Evolutionary conservation across 2,888 invertebrate species (phyloP).

Genomic region (Strigamia crassipes): DNA sequence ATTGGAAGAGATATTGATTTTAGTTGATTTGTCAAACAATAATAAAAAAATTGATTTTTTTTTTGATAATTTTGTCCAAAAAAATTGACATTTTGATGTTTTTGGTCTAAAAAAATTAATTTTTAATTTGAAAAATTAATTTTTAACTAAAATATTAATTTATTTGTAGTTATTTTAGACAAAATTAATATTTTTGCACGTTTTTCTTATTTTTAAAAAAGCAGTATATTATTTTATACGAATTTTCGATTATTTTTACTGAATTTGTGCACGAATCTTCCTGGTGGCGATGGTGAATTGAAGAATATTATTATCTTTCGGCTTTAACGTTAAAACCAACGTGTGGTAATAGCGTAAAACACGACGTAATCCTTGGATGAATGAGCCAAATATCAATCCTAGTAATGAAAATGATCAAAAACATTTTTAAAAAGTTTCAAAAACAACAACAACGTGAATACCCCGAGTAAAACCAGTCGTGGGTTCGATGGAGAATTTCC

Average conservation of each 20-base stretch:
- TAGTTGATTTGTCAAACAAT: too few relatives aligned
- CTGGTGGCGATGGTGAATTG: neutral
- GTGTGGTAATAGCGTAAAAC: constrained; percentile 2
- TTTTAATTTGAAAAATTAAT: too few relatives aligned
- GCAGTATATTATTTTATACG: too few relatives aligned
- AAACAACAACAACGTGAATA: neutral
- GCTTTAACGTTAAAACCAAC: neutral
- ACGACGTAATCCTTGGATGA: neutral
- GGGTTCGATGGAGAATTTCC: neutral
- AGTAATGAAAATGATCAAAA: neutral
- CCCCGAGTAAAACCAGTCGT: neutral
- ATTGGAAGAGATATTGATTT: too few relatives aligned
- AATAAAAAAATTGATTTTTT: neutral
- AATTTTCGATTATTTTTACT: too few relatives aligned
- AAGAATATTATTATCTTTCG: neutral
- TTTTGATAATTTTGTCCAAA: too few relatives aligned
- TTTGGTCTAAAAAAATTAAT: too few relatives aligned
- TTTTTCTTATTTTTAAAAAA: too few relatives aligned
- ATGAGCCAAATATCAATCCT: neutral
- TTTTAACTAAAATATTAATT: too few relatives aligned
- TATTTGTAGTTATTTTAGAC: too few relatives aligned
- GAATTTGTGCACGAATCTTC: neutral
- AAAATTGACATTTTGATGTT: neutral
- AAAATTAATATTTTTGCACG: too few relatives aligned
- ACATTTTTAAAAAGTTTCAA: neutral